Base-by-base conservation (phyloP, 2,888 invertebrate genomes). In the Chalcosyrphus nemorum region DNA sequence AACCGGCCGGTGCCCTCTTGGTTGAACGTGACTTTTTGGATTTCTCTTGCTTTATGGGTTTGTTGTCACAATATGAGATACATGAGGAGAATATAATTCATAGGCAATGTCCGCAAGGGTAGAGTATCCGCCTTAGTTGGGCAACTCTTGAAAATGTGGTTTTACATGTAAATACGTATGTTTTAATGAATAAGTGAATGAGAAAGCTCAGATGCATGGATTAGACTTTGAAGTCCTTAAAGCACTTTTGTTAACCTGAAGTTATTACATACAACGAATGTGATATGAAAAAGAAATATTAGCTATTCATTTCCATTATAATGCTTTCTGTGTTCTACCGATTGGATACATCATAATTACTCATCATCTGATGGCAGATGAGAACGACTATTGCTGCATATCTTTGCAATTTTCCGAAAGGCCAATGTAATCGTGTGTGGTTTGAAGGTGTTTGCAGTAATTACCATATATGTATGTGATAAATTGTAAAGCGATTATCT, bases 1-100 rank as follows among this genome's bases (percentile, higher is more conserved):
- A 32, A 41, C 24, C 24, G 71, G 9, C 52, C 29, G 41, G 27
- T 61, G 63, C 47, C 63, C 52, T n/a, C 45, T 54, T 35, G 56
- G 71, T 24, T 6, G 50, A 29, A 77, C 71, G 71, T 77, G 81
- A 81, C 71, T 65, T 77, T 75, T 71, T 13, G 65, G 45, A 76
- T 71, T 76, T 81, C 59, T 70, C 65, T 71, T 54, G 27, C 43
- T 77, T 65, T 59, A 52, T 61, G 66, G 72, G 24, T 74, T 70
- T 70, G 50, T 50, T 47, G 66, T 80, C 74, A 54, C 47, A 38
- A 61, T 27, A 57, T 47, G 19, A 43, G 74, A 61, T 47, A 54
- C 59, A 50, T 29, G 47, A 54, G 32, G 29, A n/a, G 68, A 61
- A 59, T 59, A 19, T 47, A 45, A 29, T 77, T 24, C 45, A 45